These are phyloP conservation scores for Alentia gelatinosa DNA, from an alignment of 2,888 invertebrate species.

Conservation along the genomic window DNA sequence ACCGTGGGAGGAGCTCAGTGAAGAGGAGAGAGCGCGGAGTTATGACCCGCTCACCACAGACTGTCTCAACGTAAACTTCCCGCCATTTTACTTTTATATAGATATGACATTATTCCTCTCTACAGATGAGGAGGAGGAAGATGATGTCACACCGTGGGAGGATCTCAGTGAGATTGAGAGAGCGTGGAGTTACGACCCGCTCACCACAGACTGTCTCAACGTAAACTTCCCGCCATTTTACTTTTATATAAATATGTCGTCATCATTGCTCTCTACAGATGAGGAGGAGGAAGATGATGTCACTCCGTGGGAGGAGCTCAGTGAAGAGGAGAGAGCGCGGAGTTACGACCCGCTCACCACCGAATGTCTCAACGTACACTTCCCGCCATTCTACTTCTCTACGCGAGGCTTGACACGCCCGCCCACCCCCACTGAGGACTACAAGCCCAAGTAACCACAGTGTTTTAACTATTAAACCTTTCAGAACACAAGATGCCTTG, in stretches of 20 bases:
- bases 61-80: constrained; percentile 75
- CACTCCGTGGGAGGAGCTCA: background rate
- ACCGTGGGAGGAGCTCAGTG: constrained; percentile 1
- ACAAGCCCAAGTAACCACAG: background rate
- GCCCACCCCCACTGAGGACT: constrained; percentile 42
- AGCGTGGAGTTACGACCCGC: constrained; percentile 58
- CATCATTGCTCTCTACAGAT: background rate
- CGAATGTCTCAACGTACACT: constrained; percentile 72
- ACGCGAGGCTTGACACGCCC: constrained; percentile 79
- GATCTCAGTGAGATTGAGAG: background rate
- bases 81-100: constrained; percentile 75
- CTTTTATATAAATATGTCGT: constrained; percentile 77
- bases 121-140: background rate
- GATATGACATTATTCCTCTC: background rate
- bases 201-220: constrained; percentile 67
- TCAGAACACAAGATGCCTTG: too few species aligned
- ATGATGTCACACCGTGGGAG: background rate
- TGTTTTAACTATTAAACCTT: background rate
- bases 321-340: background rate
- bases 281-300: background rate
- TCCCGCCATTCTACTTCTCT: constrained; percentile 78
- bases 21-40: background rate
- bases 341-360: constrained; percentile 60
- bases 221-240: constrained; percentile 78
- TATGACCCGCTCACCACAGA: constrained; percentile 60